Evolutionary conservation across 1,140 invertebrate species (phyloP), one percentile per base, ranked within the genome.

Genomic region (Drosophila yakuba): DNA sequence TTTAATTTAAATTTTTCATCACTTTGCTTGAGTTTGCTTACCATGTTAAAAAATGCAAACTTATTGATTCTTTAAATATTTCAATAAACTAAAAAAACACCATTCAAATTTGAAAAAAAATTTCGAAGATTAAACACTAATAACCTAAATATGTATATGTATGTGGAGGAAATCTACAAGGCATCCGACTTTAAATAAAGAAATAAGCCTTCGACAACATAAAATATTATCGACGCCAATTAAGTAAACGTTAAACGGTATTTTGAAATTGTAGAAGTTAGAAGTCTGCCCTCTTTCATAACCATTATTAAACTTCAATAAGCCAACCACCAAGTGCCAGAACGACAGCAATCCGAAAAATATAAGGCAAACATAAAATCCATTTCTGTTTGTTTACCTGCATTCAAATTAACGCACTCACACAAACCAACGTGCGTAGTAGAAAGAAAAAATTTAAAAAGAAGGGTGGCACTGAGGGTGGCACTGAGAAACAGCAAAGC

Each of bases 321-420:
- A 52, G 17, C 14, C 64, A 45, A 38, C 15, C 50, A 66, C 60
- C 55, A 51, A 60, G 41, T 20, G 45, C 43, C 52, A 50, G 15
- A 61, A 32, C 39, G 35, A 74, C 52, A 48, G 36, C 72, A 79
- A 72, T 68, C 58, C 60, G 47, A 78, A 76, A 88, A 82, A 82
- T 79, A 82, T 82, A 79, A 83, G 79, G 63, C 67, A 89, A 83
- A 88, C 72, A 77, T 76, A 73, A 77, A 79, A 76, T 75, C 59
- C 68, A 76, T 55, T 76, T 72, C 59, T 59, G 52, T 48, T 45
- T 69, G 28, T 59, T 60, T 63, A 38, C 44, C 60, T 62, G 41
- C 78, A 78, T 74, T 74, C 67, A 81, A 78, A 85, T 81, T 79
- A 76, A 57, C 60, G 44, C 57, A 62, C 48, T 36, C 44, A 81